A percentile compares a stretch with the other conserved stretches of the same genome.
Conservation (phyloP, 2,888 invertebrate species). For the Meta bourneti region DNA sequence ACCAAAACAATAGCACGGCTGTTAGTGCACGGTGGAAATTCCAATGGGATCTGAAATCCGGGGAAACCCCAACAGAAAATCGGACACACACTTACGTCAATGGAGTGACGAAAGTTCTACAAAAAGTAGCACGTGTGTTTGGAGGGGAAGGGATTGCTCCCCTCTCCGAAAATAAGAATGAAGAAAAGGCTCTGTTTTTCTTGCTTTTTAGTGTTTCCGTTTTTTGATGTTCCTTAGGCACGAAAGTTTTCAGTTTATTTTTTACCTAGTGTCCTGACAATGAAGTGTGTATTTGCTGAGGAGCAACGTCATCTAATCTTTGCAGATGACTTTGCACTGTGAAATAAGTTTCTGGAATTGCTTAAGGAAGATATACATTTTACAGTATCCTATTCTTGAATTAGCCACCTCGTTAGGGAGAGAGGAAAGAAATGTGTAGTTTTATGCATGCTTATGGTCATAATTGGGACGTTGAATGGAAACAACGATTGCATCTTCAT, state of each 20-base stretch:
- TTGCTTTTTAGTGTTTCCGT: background rate
- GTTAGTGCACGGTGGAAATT: constrained; percentile 16
- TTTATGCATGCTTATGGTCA: too few species aligned
- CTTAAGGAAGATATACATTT: background rate
- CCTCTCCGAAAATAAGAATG: constrained; percentile 5
- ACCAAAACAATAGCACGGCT: constrained; percentile 12
- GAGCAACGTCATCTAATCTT: background rate
- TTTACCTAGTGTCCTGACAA: background rate
- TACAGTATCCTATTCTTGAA: too few species aligned
- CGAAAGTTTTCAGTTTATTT: background rate
- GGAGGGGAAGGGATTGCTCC: constrained; percentile 13
- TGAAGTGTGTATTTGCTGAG: background rate
- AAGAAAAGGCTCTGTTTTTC: background rate
- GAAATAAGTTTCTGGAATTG: constrained; percentile 20
- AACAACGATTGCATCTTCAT: too few species aligned
- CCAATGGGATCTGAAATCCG: constrained; percentile 38
- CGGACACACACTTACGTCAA: constrained; percentile 28
- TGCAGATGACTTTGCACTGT: background rate
- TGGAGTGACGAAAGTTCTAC: constrained; percentile 4
- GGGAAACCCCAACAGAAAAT: constrained; percentile 28
- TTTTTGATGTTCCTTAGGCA: background rate
- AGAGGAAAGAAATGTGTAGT: too few species aligned
- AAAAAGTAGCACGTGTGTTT: background rate
- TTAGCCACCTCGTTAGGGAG: too few species aligned
- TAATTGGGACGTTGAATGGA: too few species aligned